These are phyloP conservation scores for Gallirallus australis DNA, from an alignment of 2,797 vertebrate genomes.

Conservation along the genomic window DNA sequence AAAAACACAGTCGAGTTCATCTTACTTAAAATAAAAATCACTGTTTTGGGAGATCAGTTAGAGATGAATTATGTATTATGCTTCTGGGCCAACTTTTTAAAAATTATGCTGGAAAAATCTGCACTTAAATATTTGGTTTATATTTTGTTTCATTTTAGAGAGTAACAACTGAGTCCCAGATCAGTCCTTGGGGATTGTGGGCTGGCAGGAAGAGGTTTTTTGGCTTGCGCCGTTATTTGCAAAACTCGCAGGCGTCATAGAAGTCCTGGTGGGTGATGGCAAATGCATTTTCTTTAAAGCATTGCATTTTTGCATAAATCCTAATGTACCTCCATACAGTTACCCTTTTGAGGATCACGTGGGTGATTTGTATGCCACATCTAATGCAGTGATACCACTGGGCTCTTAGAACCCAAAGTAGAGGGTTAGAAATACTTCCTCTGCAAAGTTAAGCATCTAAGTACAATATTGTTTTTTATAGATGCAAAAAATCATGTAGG, in stretches of 20 bases:
- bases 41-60: constrained; percentile 30
- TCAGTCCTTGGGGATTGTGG: neutral
- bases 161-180: neutral
- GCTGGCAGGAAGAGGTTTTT: constrained; percentile 8
- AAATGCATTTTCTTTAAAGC: neutral
- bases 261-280: neutral
- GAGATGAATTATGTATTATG: constrained; percentile 37
- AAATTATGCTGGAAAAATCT: constrained; percentile 32
- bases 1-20: neutral
- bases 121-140: constrained; percentile 36
- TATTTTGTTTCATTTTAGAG: constrained; percentile 46
- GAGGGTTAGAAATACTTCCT: neutral
- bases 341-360: neutral
- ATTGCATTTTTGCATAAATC: neutral
- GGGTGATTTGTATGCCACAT: neutral
- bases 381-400: neutral
- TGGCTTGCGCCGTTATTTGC: neutral
- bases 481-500: neutral
- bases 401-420: neutral
- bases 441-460: neutral
- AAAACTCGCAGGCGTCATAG: neutral
- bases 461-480: neutral
- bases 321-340: neutral
- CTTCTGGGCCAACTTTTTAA: neutral
- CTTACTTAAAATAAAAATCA: constrained; percentile 12